These are phyloP conservation scores for Anolis apletophallus DNA, from an alignment of 2,797 vertebrate genomes.

Conservation along the genomic window DNA sequence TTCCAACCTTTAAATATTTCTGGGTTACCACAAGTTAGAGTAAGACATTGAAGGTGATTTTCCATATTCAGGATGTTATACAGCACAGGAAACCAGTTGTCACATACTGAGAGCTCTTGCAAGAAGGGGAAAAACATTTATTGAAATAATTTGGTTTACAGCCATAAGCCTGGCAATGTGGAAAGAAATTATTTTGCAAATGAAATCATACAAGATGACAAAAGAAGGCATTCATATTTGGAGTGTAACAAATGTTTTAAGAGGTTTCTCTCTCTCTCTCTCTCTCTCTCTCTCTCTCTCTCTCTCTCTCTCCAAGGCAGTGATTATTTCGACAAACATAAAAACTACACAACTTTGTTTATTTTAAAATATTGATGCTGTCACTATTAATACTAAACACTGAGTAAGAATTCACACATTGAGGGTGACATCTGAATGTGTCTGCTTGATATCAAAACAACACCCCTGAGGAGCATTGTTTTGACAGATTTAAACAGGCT, in stretches of 20 bases:
- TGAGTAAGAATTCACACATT: slow-evolving; percentile 81
- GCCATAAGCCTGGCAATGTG: slow-evolving; percentile 55
- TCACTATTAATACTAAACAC: slow-evolving; percentile 77
- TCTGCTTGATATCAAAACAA: slow-evolving; percentile 80
- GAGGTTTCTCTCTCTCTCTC: slow-evolving; percentile 17
- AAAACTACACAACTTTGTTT: slow-evolving; percentile 71
- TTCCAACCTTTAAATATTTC: slow-evolving; percentile 39
- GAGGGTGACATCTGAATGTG: slow-evolving; percentile 76
- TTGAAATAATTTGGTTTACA: slow-evolving; percentile 58
- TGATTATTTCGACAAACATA: slow-evolving; percentile 64
- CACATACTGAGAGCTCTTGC: slow-evolving; percentile 27
- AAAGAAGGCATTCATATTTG: slow-evolving; percentile 53
- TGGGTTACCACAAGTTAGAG: slow-evolving; percentile 11
- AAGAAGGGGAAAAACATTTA: slow-evolving; percentile 22
- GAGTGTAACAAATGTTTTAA: slow-evolving; percentile 61
- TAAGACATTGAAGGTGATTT: slow-evolving; percentile 40
- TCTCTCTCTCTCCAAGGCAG: slow-evolving; percentile 36
- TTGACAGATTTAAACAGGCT: slow-evolving; percentile 75
- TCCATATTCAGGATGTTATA: slow-evolving; percentile 29
- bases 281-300: not conserved
- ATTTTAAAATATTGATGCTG: slow-evolving; percentile 81
- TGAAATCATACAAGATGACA: slow-evolving; percentile 61
- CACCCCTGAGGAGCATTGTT: slow-evolving; percentile 70
- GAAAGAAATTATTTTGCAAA: slow-evolving; percentile 60
- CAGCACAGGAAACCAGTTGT: slow-evolving; percentile 35